These are phyloP conservation scores for Melozone crissalis DNA, from an alignment of 2,113 vertebrate genomes.

Conservation along the genomic window DNA sequence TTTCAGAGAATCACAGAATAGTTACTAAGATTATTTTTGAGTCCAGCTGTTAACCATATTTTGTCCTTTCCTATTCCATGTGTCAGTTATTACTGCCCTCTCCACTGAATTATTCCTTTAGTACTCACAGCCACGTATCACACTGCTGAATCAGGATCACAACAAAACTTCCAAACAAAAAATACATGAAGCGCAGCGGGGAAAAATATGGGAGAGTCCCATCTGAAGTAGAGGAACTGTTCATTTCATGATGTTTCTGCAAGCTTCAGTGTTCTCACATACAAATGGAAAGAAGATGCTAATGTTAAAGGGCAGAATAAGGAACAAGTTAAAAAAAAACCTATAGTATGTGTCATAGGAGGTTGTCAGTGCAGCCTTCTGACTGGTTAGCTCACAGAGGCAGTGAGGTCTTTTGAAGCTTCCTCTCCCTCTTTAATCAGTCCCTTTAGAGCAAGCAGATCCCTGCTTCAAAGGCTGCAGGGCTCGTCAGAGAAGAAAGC, in stretches of 20 bases:
- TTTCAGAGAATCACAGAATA: neutral
- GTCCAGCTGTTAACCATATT: neutral
- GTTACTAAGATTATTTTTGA: neutral
- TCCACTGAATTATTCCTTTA: neutral
- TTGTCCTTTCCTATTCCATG: neutral
- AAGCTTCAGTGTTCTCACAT: neutral
- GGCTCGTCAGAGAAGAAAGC: conserved; percentile 10
- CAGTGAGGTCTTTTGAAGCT: conserved; percentile 35
- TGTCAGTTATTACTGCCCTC: neutral
- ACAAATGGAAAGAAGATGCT: neutral
- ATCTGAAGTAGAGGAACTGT: neutral
- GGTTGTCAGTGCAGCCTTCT: neutral
- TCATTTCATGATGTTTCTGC: neutral
- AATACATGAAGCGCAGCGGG: accelerated
- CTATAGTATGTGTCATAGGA: neutral
- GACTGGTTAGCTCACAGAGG: conserved; percentile 1
- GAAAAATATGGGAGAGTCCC: neutral
- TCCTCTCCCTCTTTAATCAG: conserved; percentile 27
- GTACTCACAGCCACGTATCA: neutral
- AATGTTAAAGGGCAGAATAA: neutral
- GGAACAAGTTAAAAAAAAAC: neutral
- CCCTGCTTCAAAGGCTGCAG: conserved; percentile 29
- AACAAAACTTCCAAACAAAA: neutral
- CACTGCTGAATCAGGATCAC: neutral
- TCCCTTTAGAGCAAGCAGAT: conserved; percentile 16